Conservation (phyloP, 2,797 vertebrate genomes). For the Mallotus villosus region DNA sequence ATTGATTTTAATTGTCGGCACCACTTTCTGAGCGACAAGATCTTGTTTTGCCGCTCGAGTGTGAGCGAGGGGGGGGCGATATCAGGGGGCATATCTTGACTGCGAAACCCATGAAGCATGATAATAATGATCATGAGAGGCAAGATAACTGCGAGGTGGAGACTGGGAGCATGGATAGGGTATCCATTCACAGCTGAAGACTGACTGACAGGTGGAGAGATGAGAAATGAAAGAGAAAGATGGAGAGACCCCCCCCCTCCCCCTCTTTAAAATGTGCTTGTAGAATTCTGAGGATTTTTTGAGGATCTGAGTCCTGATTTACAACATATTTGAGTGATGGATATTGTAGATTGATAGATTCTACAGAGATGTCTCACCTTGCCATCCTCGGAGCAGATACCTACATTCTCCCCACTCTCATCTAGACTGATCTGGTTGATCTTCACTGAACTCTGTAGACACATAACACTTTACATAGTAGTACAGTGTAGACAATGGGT, state of each 20-base stretch:
- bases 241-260: constrained; percentile 44
- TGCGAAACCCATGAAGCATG: constrained; percentile 69
- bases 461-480: constrained; percentile 37
- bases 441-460: constrained; percentile 90
- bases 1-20: constrained; percentile 77
- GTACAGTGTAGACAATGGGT: constrained; percentile 4
- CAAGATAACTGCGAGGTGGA: constrained; percentile 70
- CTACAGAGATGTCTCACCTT: constrained; percentile 81
- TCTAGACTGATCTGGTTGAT: constrained; percentile 99
- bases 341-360: neutral
- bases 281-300: constrained; percentile 47
- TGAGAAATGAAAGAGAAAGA: constrained; percentile 31
- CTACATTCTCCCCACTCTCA: constrained; percentile 96
- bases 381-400: constrained; percentile 97
- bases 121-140: constrained; percentile 74
- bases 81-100: constrained; percentile 73
- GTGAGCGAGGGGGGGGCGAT: constrained; percentile 52
- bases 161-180: constrained; percentile 67
- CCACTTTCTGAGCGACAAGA: constrained; percentile 68
- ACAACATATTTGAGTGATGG: neutral
- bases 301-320: constrained; percentile 14
- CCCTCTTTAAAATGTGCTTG: constrained; percentile 47
- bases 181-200: constrained; percentile 65
- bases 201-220: constrained; percentile 62
- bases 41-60: constrained; percentile 65